Percentiles rank a stretch among this genome's conserved stretches.
These are phyloP conservation scores for Anoplolepis gracilipes DNA, from an alignment of 1,140 invertebrate genomes.

Conservation along the genomic window DNA sequence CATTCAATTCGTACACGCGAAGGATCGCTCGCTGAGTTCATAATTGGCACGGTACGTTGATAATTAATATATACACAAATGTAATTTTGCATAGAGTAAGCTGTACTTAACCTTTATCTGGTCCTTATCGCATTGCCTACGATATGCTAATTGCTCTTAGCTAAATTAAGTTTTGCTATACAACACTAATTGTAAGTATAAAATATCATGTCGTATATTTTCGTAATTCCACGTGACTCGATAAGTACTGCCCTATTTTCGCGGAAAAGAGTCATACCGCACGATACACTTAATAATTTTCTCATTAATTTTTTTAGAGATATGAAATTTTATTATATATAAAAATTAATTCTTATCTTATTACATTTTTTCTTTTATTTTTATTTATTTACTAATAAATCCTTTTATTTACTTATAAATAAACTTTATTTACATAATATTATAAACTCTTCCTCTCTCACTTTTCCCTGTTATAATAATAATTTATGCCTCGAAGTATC, in stretches of 20 bases:
- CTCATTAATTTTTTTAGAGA: not conserved
- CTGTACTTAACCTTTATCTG: slow-evolving; percentile 52
- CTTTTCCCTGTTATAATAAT: not conserved
- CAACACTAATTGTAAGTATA: slow-evolving; percentile 15
- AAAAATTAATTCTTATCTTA: not conserved
- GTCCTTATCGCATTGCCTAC: slow-evolving; percentile 37
- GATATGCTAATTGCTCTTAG: slow-evolving; percentile 52
- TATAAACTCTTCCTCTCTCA: no score
- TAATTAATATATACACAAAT: slow-evolving; percentile 48
- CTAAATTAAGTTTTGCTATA: slow-evolving; percentile 35
- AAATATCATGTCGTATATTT: slow-evolving; percentile 41
- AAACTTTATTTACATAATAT: not conserved
- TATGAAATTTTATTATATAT: not conserved
- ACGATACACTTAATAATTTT: not conserved
- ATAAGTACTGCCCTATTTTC: slow-evolving; percentile 28
- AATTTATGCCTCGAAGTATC: not conserved
- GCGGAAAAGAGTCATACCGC: not conserved
- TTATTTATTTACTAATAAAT: not conserved
- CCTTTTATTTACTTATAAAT: not conserved
- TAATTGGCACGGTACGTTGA: slow-evolving; percentile 21
- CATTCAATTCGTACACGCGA: slow-evolving; percentile 44
- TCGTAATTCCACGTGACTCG: slow-evolving; percentile 2
- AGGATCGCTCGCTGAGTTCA: slow-evolving; percentile 31
- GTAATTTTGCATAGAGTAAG: slow-evolving; percentile 53
- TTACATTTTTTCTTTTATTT: not conserved